Evolutionary conservation across 2,797 vertebrate species (phyloP).

Genomic region (Poecile montanus): DNA sequence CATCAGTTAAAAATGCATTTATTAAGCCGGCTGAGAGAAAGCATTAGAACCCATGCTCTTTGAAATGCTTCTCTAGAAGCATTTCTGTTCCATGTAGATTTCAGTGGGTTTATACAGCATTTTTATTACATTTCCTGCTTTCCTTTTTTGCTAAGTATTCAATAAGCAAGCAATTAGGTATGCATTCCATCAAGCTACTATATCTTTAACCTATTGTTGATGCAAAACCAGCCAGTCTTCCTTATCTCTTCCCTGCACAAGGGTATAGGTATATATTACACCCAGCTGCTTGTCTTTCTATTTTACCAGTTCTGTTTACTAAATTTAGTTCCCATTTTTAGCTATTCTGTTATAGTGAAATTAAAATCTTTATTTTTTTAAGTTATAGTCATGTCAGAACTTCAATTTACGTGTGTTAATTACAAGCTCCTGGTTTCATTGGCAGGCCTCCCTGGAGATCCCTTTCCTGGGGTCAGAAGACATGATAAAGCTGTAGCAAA

Average conservation of each 20-base stretch:
- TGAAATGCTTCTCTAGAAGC: neutral
- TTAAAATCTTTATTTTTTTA: neutral
- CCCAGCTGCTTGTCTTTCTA: neutral
- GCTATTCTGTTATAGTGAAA: neutral
- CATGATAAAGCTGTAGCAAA: neutral
- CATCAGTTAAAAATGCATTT: accelerated
- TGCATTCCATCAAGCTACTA: too few species aligned
- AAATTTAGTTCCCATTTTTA: neutral
- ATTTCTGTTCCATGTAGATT: neutral
- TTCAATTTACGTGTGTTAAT: neutral
- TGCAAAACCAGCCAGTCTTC: neutral
- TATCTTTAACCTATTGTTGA: neutral
- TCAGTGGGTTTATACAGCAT: neutral
- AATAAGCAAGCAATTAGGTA: neutral
- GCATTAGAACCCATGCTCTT: accelerated
- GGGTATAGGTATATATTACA: neutral
- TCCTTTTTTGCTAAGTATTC: neutral
- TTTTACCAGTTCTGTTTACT: neutral
- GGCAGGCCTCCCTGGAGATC: neutral
- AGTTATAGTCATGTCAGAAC: neutral
- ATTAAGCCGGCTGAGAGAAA: neutral
- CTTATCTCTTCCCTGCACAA: neutral
- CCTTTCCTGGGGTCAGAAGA: neutral
- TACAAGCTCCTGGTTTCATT: neutral
- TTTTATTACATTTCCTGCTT: neutral